Base-by-base conservation (phyloP, 2,113 vertebrate genomes). In the Suncus etruscus region DNA sequence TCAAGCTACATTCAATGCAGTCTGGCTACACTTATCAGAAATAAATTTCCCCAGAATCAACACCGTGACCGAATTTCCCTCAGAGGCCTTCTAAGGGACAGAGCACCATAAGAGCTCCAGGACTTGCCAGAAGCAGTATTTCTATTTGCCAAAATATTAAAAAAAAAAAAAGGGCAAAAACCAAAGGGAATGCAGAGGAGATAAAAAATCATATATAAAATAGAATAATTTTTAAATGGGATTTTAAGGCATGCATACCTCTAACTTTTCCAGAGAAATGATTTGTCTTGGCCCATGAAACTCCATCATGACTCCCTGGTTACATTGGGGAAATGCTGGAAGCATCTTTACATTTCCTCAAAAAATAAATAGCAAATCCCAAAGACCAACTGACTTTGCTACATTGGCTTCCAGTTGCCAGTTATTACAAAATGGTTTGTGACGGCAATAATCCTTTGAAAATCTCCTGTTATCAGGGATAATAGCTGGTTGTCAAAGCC, bases 401-500 rank as follows among this genome's bases (percentile, higher is more conserved):
- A 91, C 95, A 66, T 54, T 93, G 91, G 75, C 88, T 97, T 96
- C 95, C 86, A 86, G 79, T 97, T 97, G 95, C 87, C 97, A 95
- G 11, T 95, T 96, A 97, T 95, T 97, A 86, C 84, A 90, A 96
- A 96, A 97, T 97, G 85, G 89, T 96, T 97, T 97, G 96, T 96
- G 96, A 91, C 65, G 68, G 94, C 94, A 97, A 93, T 97, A 97
- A 97, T 97, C 96, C 96, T 89, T 94, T 95, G 85, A 90, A 95
- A 97, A 97, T 97, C 94, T 91, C 94, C 95, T 97, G 95, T 96
- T 97, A 95, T 63, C 75, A 94, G 94, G 96, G 96, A 97, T 97
- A 97, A 97, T 97, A 95, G 92, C 96, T 1, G 0, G 83, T 97
- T 98, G 97, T 97, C 97, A 96, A 97, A 97, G 91, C 85, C 97